A percentile compares a stretch with the other conserved stretches of the same genome.
These are phyloP conservation scores for Limnephilus rhombicus DNA, from an alignment of 2,888 invertebrate species.

Conservation along the genomic window DNA sequence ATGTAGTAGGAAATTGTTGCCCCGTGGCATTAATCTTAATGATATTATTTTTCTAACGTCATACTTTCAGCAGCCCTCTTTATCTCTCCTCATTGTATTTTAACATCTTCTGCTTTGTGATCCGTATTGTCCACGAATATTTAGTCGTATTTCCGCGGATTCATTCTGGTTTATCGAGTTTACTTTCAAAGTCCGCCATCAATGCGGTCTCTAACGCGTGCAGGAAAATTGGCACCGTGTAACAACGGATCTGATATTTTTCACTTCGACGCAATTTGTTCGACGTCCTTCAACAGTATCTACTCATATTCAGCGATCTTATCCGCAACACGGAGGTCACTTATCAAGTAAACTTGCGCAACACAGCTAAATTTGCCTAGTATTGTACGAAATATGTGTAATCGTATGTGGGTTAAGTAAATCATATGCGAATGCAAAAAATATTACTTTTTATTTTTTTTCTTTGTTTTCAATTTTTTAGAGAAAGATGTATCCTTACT, in stretches of 20 bases:
- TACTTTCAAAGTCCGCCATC: too few relatives aligned
- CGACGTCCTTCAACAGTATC: background rate
- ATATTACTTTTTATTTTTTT: too few relatives aligned
- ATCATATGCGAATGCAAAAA: background rate
- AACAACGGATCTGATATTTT: background rate
- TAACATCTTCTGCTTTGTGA: background rate
- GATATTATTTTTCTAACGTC: too few relatives aligned
- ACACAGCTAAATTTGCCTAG: background rate
- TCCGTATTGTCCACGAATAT: background rate
- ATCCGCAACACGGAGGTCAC: background rate
- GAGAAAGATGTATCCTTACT: too few relatives aligned
- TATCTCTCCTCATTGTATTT: background rate
- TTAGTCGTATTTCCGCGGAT: too few relatives aligned
- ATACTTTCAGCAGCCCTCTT: too few relatives aligned
- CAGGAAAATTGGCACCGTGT: too few relatives aligned
- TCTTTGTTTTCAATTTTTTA: too few relatives aligned
- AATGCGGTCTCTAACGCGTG: too few relatives aligned
- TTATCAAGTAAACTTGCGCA: background rate
- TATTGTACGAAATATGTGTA: background rate
- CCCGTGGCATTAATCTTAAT: too few relatives aligned
- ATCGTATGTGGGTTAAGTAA: background rate
- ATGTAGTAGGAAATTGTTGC: too few relatives aligned
- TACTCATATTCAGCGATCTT: background rate
- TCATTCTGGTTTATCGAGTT: too few relatives aligned
- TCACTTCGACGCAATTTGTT: background rate